A percentile compares a stretch with the other conserved stretches of the same genome.
These are phyloP conservation scores for Perizoma flavofasciatum DNA, from an alignment of 2,888 invertebrate species.

Conservation along the genomic window DNA sequence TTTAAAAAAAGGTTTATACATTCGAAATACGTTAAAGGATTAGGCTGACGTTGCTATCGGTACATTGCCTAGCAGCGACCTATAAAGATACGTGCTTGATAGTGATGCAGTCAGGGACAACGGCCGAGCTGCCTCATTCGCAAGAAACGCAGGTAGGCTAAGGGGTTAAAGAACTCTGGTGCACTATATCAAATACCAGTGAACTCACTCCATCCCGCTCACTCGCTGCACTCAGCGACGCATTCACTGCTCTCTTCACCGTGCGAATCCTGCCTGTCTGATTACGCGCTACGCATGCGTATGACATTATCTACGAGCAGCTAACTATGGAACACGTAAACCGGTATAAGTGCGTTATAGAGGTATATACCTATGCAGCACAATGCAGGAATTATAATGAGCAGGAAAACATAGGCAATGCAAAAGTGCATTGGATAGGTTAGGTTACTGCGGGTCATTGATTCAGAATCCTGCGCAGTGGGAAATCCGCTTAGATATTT, in stretches of 20 bases:
- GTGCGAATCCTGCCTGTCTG: slow-evolving; percentile 81
- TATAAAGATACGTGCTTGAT: slow-evolving; percentile 79
- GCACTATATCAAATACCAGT: slow-evolving; percentile 84
- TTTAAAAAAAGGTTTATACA: background rate
- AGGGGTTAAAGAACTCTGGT: slow-evolving; percentile 83
- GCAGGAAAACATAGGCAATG: slow-evolving; percentile 42
- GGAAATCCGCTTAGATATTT: slow-evolving; percentile 31
- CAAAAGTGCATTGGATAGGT: slow-evolving; percentile 38
- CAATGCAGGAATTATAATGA: slow-evolving; percentile 40
- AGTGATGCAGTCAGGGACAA: slow-evolving; percentile 80
- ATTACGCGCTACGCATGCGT: slow-evolving; percentile 80
- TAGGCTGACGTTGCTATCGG: slow-evolving; percentile 51
- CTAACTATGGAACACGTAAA: slow-evolving; percentile 61
- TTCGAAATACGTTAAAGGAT: background rate
- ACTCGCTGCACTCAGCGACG: slow-evolving; percentile 67
- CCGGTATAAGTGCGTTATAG: slow-evolving; percentile 55
- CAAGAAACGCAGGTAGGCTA: slow-evolving; percentile 84
- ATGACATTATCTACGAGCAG: slow-evolving; percentile 70
- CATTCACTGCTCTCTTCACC: slow-evolving; percentile 69
- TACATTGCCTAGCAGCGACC: slow-evolving; percentile 72
- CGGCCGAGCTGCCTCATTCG: slow-evolving; percentile 82
- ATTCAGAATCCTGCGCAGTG: slow-evolving; percentile 24
- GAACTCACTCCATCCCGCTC: slow-evolving; percentile 76
- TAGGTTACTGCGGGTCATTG: slow-evolving; percentile 40
- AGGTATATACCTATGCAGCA: slow-evolving; percentile 46